Conservation (phyloP, 2,888 invertebrate genomes). For the Slavum lentiscoides region DNA sequence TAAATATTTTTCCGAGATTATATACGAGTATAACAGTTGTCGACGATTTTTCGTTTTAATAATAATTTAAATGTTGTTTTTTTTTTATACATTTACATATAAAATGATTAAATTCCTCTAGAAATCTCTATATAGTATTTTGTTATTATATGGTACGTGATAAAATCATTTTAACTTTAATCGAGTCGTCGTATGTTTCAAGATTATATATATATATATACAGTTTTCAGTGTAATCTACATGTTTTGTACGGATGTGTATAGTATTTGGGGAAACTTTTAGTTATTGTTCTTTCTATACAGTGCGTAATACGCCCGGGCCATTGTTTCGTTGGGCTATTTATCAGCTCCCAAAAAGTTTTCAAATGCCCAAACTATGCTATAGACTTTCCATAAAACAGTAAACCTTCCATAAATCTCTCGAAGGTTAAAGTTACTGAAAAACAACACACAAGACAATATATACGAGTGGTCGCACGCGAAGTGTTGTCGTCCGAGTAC, state of each 20-base stretch:
- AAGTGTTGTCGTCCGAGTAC: not conserved
- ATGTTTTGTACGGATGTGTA: constrained; percentile 2
- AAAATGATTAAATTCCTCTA: too few species aligned
- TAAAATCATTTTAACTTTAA: constrained; percentile 19
- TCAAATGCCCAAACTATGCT: constrained; percentile 26
- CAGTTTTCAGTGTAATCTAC: constrained; percentile 2
- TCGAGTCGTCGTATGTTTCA: not conserved
- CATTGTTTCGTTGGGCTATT: constrained; percentile 40
- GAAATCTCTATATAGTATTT: too few species aligned
- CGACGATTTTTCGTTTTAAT: too few species aligned
- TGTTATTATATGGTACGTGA: not conserved
- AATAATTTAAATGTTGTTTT: too few species aligned
- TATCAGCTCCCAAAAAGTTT: constrained; percentile 46
- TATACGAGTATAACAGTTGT: too few species aligned
- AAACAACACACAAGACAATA: constrained; percentile 19
- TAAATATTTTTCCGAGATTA: too few species aligned
- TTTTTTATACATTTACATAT: too few species aligned
- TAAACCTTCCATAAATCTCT: constrained; percentile 41
- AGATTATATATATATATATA: not conserved
- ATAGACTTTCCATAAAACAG: constrained; percentile 42
- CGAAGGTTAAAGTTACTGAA: constrained; percentile 6
- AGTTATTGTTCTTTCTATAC: constrained; percentile 34
- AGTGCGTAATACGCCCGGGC: constrained; percentile 5
- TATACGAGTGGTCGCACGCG: not conserved
- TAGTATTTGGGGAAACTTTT: not conserved